Evolutionary conservation across 2,888 invertebrate genomes (phyloP), one percentile per base, ranked within the genome.

Genomic region (Colostygia pectinataria): DNA sequence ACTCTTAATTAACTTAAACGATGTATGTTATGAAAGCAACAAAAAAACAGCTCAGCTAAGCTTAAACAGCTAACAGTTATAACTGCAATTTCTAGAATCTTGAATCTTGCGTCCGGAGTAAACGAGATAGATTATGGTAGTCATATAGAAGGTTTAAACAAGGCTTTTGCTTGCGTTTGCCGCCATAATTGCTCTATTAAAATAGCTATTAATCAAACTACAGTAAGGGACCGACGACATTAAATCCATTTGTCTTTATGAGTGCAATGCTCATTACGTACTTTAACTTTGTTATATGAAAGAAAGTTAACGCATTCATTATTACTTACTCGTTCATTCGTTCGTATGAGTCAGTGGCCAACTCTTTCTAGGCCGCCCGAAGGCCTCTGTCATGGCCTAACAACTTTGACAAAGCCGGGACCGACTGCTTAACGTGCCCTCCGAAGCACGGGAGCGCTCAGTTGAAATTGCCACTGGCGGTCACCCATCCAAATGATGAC

Each of bases 161-260:
- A 46, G 34, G 42, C 10, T 23, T 13, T 32, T 31, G 9, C 41
- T 41, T 43, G 40, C 44, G 55, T 54, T 59, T 42, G 56, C 52
- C 39, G 47, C 57, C 45, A 63, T 74, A 74, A 77, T 75, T 68
- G 66, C 62, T 71, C 71, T 70, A 78, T 77, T 77, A 77, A 73
- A 71, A 63, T 55, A 59, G 57, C 70, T 67, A 78, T 83, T 81
- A 77, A 80, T 81, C 77, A 79, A 77, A 67, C 60, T 31, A 50
- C 45, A 47, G 58, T 47, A 55, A 49, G 48, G 48, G 46, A 46
- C 49, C 39, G 51, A 49, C 38, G 51, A 48, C 43, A 29, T 40
- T 38, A 32, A 47, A 47, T 39, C 55, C 51, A 57, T 59, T 53
- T 46, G 53, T 59, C 59, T 57, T 55, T 52, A 55, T 61, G 27